Evolutionary conservation across 2,113 vertebrate genomes (phyloP).

Genomic region (Gasterosteus nipponicus): DNA sequence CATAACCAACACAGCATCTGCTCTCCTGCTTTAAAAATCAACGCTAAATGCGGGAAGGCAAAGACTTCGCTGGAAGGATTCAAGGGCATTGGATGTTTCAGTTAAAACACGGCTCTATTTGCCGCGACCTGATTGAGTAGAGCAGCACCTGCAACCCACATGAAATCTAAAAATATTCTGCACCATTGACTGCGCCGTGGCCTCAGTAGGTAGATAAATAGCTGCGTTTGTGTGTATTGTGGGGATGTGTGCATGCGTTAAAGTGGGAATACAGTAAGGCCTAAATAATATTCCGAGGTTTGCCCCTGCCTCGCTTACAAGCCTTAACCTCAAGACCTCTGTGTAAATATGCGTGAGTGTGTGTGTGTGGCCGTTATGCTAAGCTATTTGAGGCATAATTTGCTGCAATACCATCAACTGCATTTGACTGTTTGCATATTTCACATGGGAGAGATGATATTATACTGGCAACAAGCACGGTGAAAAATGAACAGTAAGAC

Average conservation of each 20-base stretch:
- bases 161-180: slow-evolving; percentile 75
- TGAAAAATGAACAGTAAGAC: not conserved
- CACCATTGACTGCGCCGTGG: slow-evolving; percentile 72
- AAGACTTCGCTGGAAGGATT: slow-evolving; percentile 21
- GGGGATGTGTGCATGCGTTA: slow-evolving; percentile 22
- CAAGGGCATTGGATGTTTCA: slow-evolving; percentile 25
- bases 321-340: slow-evolving; percentile 10
- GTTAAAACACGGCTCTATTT: slow-evolving; percentile 56
- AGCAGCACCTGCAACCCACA: slow-evolving; percentile 77
- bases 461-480: not conserved
- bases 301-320: slow-evolving; percentile 18
- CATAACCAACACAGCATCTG: not conserved
- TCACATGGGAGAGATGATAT: not conserved
- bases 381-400: not conserved
- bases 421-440: not conserved
- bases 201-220: slow-evolving; percentile 63
- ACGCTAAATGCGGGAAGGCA: not conserved
- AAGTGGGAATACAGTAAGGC: slow-evolving; percentile 24
- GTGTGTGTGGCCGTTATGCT: not conserved
- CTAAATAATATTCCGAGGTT: slow-evolving; percentile 8
- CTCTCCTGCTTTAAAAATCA: not conserved
- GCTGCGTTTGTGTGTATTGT: slow-evolving; percentile 21
- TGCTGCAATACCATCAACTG: slow-evolving; percentile 3
- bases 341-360: not conserved
- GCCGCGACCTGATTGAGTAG: slow-evolving; percentile 66